Evolutionary conservation across 1,140 invertebrate genomes (phyloP).

Genomic region (Bombyx mandarina): DNA sequence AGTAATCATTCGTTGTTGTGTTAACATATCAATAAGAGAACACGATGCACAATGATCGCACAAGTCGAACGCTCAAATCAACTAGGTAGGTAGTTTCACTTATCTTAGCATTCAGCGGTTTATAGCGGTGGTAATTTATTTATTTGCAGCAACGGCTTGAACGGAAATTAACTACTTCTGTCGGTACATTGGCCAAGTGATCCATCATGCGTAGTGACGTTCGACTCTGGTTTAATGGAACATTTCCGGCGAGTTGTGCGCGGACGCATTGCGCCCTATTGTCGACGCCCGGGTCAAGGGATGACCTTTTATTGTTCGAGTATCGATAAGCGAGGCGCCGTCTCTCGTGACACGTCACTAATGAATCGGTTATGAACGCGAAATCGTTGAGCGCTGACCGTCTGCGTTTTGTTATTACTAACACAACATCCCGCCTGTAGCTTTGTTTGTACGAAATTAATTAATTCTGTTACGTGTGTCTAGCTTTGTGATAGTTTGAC

Average conservation of each 20-base stretch:
- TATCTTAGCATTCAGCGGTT: background rate
- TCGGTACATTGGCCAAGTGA: constrained; percentile 13
- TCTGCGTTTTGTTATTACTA: no score
- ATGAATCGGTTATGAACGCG: constrained; percentile 10
- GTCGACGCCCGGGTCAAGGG: constrained; percentile 23
- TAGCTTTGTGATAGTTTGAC: no score
- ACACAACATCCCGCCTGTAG: no score
- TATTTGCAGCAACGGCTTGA: constrained; percentile 15
- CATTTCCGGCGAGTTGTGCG: constrained; percentile 25
- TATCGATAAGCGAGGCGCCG: constrained; percentile 27
- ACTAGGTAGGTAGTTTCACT: background rate
- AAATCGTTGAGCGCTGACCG: background rate
- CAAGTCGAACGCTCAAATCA: no score
- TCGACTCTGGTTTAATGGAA: constrained; percentile 22
- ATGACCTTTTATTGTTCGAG: constrained; percentile 26
- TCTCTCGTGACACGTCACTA: constrained; percentile 13
- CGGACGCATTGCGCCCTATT: constrained; percentile 21
- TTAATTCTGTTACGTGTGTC: no score
- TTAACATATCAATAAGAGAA: background rate
- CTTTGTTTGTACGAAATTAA: no score
- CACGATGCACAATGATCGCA: no score
- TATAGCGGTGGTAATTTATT: constrained; percentile 6
- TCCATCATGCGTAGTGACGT: constrained; percentile 20
- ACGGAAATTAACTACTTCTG: constrained; percentile 21
- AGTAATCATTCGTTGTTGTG: background rate